These are phyloP conservation scores for Grammatotria lemairii DNA, from an alignment of 2,113 vertebrate genomes.

Conservation along the genomic window DNA sequence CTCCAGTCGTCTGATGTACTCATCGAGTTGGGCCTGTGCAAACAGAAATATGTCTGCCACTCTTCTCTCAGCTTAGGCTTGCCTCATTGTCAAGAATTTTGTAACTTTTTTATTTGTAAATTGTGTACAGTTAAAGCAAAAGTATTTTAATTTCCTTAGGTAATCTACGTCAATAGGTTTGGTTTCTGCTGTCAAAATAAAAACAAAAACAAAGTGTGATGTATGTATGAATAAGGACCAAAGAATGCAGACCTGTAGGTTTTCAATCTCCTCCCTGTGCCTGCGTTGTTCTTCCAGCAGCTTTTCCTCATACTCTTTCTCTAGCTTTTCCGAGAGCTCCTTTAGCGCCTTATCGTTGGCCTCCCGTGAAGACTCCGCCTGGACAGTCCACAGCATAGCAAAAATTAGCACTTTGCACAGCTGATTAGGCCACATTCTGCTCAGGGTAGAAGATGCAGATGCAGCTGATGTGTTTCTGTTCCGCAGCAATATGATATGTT, in stretches of 20 bases:
- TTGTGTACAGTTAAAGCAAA: background rate
- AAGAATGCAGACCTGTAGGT: constrained; percentile 73
- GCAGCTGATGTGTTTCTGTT: background rate
- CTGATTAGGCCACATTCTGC: background rate
- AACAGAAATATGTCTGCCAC: background rate
- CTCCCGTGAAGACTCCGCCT: constrained; percentile 85
- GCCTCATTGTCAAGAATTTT: background rate
- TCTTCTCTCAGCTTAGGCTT: background rate
- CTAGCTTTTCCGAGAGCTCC: constrained; percentile 82
- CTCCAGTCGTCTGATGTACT: constrained; percentile 85
- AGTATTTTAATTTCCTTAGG: background rate
- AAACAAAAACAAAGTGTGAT: background rate
- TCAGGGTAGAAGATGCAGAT: background rate
- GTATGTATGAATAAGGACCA: background rate
- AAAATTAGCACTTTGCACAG: background rate
- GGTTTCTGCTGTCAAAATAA: background rate
- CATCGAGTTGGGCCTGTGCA: constrained; percentile 80
- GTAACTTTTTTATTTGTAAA: background rate
- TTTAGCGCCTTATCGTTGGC: constrained; percentile 79
- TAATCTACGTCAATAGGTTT: background rate
- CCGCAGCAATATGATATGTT: background rate
- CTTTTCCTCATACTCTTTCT: constrained; percentile 80
- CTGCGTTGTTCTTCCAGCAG: constrained; percentile 77
- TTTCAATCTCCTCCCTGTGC: constrained; percentile 83
- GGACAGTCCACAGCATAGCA: constrained; percentile 4